Evolutionary conservation across 1,140 invertebrate species (phyloP), one percentile per base, ranked within the genome.

Genomic region (Trachymyrmex septentrionalis): DNA sequence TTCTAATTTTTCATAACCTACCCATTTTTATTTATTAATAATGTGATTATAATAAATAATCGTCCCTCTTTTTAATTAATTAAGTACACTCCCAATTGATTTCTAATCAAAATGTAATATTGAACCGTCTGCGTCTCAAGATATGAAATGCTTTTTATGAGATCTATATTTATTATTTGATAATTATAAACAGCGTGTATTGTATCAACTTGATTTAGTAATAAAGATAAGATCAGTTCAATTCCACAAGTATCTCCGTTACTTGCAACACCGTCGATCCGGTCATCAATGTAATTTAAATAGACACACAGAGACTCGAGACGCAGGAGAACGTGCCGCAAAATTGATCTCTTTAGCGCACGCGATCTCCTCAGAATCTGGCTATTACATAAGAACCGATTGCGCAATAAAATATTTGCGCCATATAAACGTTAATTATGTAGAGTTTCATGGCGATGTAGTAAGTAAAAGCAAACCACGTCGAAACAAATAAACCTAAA

Each of bases 331-430:
- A 61, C 48, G 71, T 12, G 24, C 19, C 24, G 10, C 53, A 57
- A 61, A 73, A 73, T 84, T 73, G 50, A 84, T 61, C 80, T 61
- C 21, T 21, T 19, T 73, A 19, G n/a, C 55, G 44, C 27, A 34
- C n/a, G 64, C 50, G 38, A 71, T 2, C 12, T 30, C 55, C 14
- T 55, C 69, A 7, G 55, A 61, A 44, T 61, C 55, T 57, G 4
- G 61, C 24, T 50, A 59, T 84, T 84, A 73, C 67, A n/a, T 61
- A 84, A 84, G 34, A 59, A 55, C 12, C 19, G 48, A 75, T 75
- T 73, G 44, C 27, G n/a, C 16, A 19, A 38, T 63, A 55, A 63
- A 75, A 84, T 48, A 61, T 72, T 57, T 16, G 48, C 69, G 21
- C 12, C 55, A 24, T 34, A 6, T 21, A 57, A 57, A 2, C 21